Evolutionary conservation across 1,140 invertebrate genomes (phyloP).

Genomic region (Vanessa tameamea): DNA sequence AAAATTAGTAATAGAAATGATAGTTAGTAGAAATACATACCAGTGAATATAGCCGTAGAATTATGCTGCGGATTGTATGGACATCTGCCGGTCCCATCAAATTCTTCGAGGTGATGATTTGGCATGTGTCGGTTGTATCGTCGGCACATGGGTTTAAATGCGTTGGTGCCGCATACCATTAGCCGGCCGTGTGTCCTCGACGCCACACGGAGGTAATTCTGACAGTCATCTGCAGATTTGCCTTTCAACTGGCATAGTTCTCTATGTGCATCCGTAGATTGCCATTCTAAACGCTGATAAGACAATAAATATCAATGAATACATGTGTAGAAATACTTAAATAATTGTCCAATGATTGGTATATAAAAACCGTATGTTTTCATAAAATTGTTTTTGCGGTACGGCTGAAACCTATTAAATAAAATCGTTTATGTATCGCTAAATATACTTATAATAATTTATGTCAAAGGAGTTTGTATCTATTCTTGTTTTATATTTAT

Average conservation of each 20-base stretch:
- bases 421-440: too few species aligned
- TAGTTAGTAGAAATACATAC: conserved; percentile 59
- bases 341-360: too few species aligned
- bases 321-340: neutral
- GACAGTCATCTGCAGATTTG: conserved; percentile 93
- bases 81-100: conserved; percentile 91
- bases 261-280: conserved; percentile 89
- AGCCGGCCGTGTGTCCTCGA: conserved; percentile 85
- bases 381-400: too few species aligned
- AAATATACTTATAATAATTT: too few species aligned
- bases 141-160: conserved; percentile 96
- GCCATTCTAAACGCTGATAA: conserved; percentile 90
- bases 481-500: too few species aligned
- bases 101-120: conserved; percentile 83
- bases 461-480: too few species aligned
- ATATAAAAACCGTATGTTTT: too few species aligned
- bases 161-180: conserved; percentile 97
- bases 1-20: neutral
- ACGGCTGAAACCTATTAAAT: too few species aligned
- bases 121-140: conserved; percentile 82
- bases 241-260: conserved; percentile 94
- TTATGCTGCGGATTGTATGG: conserved; percentile 97
- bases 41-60: conserved; percentile 91
- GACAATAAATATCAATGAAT: conserved; percentile 27
- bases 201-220: conserved; percentile 97